Conservation (phyloP, 2,797 vertebrate genomes). For the Peromyscus attwateri region DNA sequence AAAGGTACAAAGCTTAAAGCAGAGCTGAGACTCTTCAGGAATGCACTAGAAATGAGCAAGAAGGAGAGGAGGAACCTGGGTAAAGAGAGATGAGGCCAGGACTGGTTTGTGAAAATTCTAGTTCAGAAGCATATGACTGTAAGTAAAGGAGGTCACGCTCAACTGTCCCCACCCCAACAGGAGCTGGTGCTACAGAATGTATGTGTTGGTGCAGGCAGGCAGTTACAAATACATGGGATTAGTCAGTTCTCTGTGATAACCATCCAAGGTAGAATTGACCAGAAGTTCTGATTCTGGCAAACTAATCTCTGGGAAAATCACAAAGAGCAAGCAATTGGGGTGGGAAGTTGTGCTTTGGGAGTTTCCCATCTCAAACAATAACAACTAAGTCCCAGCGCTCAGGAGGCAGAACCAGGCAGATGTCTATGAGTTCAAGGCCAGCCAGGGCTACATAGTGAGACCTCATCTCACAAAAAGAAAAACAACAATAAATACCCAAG, state of each 20-base stretch:
- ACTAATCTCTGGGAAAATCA: background rate
- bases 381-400: background rate
- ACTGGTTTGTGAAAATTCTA: background rate
- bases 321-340: background rate
- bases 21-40: background rate
- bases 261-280: background rate
- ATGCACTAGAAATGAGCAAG: background rate
- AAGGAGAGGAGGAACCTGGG: background rate
- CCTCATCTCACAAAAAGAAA: background rate
- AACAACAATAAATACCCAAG: background rate
- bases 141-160: background rate
- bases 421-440: background rate
- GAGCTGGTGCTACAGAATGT: background rate
- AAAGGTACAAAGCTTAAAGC: background rate
- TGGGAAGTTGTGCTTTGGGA: background rate
- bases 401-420: background rate
- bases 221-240: background rate
- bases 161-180: background rate
- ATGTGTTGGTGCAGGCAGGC: background rate
- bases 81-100: background rate
- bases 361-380: background rate
- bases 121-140: background rate
- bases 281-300: background rate
- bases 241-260: background rate
- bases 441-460: background rate